A percentile compares a stretch with the other conserved stretches of the same genome.
Conservation (phyloP, 2,888 invertebrate genomes). For the Drosophila paranaensis region DNA sequence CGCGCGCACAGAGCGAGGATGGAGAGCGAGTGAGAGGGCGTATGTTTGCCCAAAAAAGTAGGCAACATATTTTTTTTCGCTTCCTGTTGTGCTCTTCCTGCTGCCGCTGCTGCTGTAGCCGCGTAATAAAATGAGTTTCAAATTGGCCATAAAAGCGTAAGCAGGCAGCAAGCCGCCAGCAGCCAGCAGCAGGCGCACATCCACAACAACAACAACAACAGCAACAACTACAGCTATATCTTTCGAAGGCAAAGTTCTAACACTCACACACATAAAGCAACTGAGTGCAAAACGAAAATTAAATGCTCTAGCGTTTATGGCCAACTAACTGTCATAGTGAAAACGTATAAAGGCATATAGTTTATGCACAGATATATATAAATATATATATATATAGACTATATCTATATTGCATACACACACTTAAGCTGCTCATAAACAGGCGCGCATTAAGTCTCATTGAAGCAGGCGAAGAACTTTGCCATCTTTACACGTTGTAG, state of each 20-base stretch:
- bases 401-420: background rate
- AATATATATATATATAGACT: background rate
- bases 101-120: slow-evolving; percentile 7
- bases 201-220: slow-evolving; percentile 10
- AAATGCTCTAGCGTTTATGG: slow-evolving; percentile 33
- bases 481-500: background rate
- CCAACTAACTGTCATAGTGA: background rate
- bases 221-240: slow-evolving; percentile 21
- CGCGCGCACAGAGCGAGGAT: slow-evolving; percentile 5
- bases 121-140: slow-evolving; percentile 74
- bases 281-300: slow-evolving; percentile 24
- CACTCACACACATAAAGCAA: background rate
- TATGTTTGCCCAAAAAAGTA: slow-evolving; percentile 55
- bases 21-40: slow-evolving; percentile 1
- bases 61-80: slow-evolving; percentile 55
- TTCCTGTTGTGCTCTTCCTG: slow-evolving; percentile 21
- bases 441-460: background rate
- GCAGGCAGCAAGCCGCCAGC: slow-evolving; percentile 37
- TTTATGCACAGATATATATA: background rate
- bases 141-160: slow-evolving; percentile 73
- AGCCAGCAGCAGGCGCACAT: slow-evolving; percentile 20
- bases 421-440: slow-evolving; percentile 2
- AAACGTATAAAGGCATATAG: background rate
- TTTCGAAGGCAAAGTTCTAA: slow-evolving; percentile 43
- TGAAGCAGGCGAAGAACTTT: background rate